Percentiles rank a stretch among this genome's conserved stretches.
Evolutionary conservation across 2,797 vertebrate species (phyloP).

Genomic region (Taeniopygia guttata): DNA sequence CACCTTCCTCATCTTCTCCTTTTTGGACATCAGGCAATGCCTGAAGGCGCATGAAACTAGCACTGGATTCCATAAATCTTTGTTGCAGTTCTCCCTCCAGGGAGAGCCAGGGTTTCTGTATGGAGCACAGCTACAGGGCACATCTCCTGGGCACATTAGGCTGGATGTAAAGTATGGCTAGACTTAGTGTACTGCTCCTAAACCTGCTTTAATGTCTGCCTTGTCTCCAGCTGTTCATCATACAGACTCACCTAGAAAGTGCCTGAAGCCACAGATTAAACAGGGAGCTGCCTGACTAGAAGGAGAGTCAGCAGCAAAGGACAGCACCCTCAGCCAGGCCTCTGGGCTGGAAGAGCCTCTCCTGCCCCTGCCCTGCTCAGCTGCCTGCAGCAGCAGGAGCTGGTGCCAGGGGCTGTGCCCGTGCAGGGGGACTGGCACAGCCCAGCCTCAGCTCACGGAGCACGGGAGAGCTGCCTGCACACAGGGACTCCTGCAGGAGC

Average conservation of each 20-base stretch:
- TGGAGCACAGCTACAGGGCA: background rate
- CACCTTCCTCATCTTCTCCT: background rate
- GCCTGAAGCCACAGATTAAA: background rate
- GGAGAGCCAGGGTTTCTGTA: background rate
- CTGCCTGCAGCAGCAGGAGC: no score
- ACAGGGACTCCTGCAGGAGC: background rate
- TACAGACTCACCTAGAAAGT: background rate
- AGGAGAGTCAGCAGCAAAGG: background rate
- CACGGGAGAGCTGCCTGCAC: accelerated
- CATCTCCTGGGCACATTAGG: background rate
- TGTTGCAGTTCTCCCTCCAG: background rate
- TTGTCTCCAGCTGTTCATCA: background rate
- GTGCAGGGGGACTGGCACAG: accelerated
- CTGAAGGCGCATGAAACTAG: background rate
- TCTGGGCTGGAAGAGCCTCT: background rate
- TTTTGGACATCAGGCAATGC: background rate
- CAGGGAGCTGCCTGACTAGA: background rate
- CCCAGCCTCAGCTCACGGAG: background rate
- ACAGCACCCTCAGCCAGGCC: background rate
- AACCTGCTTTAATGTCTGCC: background rate
- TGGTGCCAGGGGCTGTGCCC: background rate
- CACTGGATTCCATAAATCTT: background rate
- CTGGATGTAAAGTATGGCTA: background rate
- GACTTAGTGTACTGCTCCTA: background rate
- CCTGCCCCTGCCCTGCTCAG: background rate